Evolutionary conservation across 1,140 invertebrate genomes (phyloP).

Genomic region (Drosophila insularis): DNA sequence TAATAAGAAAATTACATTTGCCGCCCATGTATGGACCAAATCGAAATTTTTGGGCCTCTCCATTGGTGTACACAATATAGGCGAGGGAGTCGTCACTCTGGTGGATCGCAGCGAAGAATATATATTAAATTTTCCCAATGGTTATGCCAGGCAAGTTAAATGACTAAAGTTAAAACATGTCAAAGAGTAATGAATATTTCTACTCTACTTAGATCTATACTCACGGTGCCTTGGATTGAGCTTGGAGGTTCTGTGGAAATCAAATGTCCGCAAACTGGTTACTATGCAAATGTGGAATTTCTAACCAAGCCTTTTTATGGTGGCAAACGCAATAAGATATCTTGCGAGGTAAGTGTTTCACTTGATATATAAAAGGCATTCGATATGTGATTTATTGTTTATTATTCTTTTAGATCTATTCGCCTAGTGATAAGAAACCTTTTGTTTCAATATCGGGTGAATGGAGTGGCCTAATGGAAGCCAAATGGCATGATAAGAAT

Average conservation of each 20-base stretch:
- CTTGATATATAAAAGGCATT: background rate
- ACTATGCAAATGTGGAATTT: conserved; percentile 94
- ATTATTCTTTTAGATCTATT: conserved; percentile 81
- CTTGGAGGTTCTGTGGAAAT: conserved; percentile 95
- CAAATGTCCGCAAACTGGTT: conserved; percentile 94
- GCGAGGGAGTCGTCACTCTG: conserved; percentile 91
- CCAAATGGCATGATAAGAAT: conserved; percentile 90
- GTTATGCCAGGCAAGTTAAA: conserved; percentile 91
- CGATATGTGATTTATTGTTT: conserved; percentile 48
- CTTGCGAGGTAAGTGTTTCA: conserved; percentile 87
- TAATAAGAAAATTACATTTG: conserved; percentile 94
- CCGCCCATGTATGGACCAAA: conserved; percentile 98
- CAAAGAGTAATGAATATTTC: background rate
- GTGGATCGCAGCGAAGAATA: conserved; percentile 95
- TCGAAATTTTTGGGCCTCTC: conserved; percentile 98
- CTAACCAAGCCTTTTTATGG: conserved; percentile 98
- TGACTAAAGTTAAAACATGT: too few species aligned
- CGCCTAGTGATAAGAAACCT: conserved; percentile 92
- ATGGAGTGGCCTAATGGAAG: conserved; percentile 97
- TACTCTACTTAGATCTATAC: conserved; percentile 89
- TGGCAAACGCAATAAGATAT: conserved; percentile 95
- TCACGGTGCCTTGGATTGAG: conserved; percentile 98
- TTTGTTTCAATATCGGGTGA: conserved; percentile 94
- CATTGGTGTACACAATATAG: conserved; percentile 95
- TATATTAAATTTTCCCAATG: conserved; percentile 96